Base-by-base conservation (phyloP, 2,797 vertebrate genomes). In the Crocodylus rhombifer region DNA sequence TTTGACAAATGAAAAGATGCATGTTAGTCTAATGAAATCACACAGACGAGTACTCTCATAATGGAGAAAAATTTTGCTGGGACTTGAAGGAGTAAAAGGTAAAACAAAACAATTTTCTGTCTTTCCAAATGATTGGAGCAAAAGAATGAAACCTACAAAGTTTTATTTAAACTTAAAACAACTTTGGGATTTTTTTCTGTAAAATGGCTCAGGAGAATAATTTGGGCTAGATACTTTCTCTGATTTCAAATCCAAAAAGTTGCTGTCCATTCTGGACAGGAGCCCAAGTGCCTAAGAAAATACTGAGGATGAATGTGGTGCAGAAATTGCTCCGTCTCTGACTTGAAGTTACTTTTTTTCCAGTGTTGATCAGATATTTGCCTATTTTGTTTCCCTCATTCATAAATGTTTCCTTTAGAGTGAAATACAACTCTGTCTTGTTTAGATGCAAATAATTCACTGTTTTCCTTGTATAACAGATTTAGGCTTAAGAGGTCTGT, bases 331-430 rank as follows among this genome's bases (percentile, higher is more conserved):
- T 69, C 2, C 2, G 2, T 23, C 90, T 87, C 61, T 85, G 5
- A 4, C 83, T 56, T 14, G 23, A 73, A 73, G 69, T 91, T 14
- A 56, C 25, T 87, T 77, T 77, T 51, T 82, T 67, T 25, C 21
- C 1, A 4, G 7, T 25, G 82, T 58, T 82, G 33, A 77, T 82
- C 30, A 18, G 28, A 3, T 21, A 16, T 75, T 89, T 86, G 6
- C 21, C 51, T 71, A 15, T 21, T 2, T 28, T 9, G 1, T 83
- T 88, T 80, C 42, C 67, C 21, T 87, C 65, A 58, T 65, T 89
- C 80, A 76, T 90, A 90, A 94, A 75, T 90, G 88, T 86, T 94
- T 77, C 51, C 87, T 65, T 78, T 55, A 84, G 62, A 91, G 16
- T 26, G 63, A 62, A 30, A 94, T 69, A 5, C 36, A 80, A 91